These are phyloP conservation scores for Arenaria interpres DNA, from an alignment of 2,113 vertebrate species.

Conservation along the genomic window DNA sequence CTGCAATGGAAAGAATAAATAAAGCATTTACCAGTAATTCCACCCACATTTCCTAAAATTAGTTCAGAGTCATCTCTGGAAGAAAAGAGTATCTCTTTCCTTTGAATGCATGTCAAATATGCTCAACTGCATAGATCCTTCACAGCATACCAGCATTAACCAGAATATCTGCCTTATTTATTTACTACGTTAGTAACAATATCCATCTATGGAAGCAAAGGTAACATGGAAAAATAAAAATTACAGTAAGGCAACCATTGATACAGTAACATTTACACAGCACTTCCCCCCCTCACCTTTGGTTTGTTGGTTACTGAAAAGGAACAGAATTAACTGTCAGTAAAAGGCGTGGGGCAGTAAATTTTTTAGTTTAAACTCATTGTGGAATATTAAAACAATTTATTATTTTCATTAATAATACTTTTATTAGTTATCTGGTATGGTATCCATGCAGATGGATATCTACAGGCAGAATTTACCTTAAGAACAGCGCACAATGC, in stretches of 20 bases:
- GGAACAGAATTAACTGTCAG: background rate
- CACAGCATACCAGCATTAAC: background rate
- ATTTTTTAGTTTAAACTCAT: background rate
- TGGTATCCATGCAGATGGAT: background rate
- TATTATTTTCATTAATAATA: background rate
- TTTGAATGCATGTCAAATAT: background rate
- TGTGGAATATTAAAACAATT: background rate
- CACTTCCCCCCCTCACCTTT: rapidly evolving
- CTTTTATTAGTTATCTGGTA: background rate
- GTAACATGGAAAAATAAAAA: background rate
- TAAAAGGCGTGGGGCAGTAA: background rate
- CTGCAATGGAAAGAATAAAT: conserved; percentile 52
- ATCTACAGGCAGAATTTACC: background rate
- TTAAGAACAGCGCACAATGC: background rate
- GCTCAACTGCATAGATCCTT: background rate
- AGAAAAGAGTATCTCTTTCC: background rate
- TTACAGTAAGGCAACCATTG: background rate
- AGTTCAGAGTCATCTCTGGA: conserved; percentile 20
- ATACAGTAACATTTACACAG: background rate
- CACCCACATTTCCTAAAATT: conserved; percentile 61
- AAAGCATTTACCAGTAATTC: conserved; percentile 49
- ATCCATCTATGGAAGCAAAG: background rate
- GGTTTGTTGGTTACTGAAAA: background rate
- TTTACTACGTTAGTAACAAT: background rate
- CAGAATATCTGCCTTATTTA: background rate